Conservation (phyloP, 1,140 invertebrate species). For the Ephestia elutella region DNA sequence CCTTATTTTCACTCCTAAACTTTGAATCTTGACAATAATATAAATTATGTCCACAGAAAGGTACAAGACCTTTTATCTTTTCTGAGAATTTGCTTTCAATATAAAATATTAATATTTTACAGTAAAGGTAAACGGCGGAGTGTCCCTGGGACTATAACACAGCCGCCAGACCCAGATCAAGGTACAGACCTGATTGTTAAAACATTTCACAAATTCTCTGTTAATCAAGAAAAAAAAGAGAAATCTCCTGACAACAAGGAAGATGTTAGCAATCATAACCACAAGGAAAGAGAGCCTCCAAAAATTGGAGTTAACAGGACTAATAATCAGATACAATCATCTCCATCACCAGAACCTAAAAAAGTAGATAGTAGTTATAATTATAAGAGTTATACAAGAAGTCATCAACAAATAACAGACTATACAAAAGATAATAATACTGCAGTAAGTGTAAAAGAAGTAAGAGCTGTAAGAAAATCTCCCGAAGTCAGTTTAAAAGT, state of each 20-base stretch:
- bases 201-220: constrained; percentile 9
- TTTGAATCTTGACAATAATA: no score
- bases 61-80: no score
- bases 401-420: not conserved
- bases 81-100: no score
- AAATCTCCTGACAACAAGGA: not conserved
- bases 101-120: constrained; percentile 15
- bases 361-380: constrained; percentile 2
- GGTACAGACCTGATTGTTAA: constrained; percentile 11
- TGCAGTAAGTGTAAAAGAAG: not conserved
- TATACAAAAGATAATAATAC: not conserved
- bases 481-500: not conserved
- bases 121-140: constrained; percentile 57
- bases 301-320: not conserved
- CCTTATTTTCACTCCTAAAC: constrained; percentile 2
- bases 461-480: not conserved
- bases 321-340: not conserved
- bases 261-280: not conserved
- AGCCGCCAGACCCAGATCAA: constrained; percentile 13
- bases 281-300: not conserved
- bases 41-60: no score
- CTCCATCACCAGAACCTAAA: not conserved
- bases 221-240: not conserved
- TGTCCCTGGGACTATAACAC: constrained; percentile 27
- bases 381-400: not conserved